phyloP scores from a whole-genome alignment of 2,888 invertebrate genomes.

The Drosophila kuntzei region DNA sequence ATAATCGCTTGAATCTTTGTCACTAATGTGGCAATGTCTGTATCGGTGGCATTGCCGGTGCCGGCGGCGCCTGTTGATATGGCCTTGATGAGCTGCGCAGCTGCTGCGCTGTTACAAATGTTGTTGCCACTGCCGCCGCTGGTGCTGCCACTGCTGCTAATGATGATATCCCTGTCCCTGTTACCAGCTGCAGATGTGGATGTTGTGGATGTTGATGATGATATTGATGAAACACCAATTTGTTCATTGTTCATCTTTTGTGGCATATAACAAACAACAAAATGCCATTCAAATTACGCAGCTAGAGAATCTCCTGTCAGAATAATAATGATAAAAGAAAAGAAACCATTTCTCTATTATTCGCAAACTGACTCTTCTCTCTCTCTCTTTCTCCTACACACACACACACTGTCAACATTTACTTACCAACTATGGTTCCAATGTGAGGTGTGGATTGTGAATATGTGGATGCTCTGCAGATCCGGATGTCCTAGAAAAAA shows the following conservation, averaged over 20 bases:
- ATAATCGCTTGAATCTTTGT: conserved; percentile 76
- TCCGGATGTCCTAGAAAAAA: conserved; percentile 41
- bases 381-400: neutral
- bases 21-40: conserved; percentile 54
- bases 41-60: conserved; percentile 3
- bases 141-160: conserved; percentile 20
- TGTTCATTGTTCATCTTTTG: conserved; percentile 83
- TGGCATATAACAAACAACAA: conserved; percentile 66
- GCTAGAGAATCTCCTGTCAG: conserved; percentile 11
- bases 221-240: conserved; percentile 67
- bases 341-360: conserved; percentile 12
- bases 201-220: conserved; percentile 55
- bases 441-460: conserved; percentile 1
- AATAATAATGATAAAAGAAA: conserved; percentile 2
- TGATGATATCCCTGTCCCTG: conserved; percentile 28
- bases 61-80: conserved; percentile 59
- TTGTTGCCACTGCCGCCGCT: conserved; percentile 38
- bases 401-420: conserved; percentile 16
- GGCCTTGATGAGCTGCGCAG: conserved; percentile 61
- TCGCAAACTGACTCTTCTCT: conserved; percentile 3
- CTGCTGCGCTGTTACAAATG: conserved; percentile 43
- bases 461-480: conserved; percentile 25
- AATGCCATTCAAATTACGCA: conserved; percentile 67
- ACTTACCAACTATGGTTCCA: conserved; percentile 42
- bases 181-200: conserved; percentile 46